These are phyloP conservation scores for Melitaea athalia DNA, from an alignment of 2,888 invertebrate genomes.

Conservation along the genomic window DNA sequence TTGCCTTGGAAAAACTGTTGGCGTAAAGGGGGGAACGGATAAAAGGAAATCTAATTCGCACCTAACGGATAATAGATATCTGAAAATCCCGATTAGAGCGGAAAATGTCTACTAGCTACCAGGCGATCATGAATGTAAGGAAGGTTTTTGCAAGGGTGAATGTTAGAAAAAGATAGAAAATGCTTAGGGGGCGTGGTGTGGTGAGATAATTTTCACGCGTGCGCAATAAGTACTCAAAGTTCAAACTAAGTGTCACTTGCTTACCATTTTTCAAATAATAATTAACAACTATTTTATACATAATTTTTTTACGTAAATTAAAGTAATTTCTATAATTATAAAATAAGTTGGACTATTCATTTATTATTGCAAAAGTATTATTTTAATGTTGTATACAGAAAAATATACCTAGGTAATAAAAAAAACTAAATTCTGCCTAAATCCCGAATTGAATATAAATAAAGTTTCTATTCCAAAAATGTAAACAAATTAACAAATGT, in stretches of 20 bases:
- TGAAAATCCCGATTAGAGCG: slow-evolving; percentile 81
- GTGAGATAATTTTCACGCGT: slow-evolving; percentile 50
- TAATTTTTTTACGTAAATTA: no score
- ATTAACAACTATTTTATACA: background rate
- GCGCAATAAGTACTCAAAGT: slow-evolving; percentile 44
- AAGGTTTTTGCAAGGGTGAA: slow-evolving; percentile 38
- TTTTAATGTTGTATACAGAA: no score
- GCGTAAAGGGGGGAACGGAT: slow-evolving; percentile 46
- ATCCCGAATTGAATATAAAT: no score
- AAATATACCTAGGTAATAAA: background rate
- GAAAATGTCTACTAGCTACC: slow-evolving; percentile 79
- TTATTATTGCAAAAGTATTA: background rate
- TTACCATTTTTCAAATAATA: background rate
- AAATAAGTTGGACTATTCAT: background rate
- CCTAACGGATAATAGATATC: slow-evolving; percentile 65
- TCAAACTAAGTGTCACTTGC: background rate
- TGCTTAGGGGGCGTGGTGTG: slow-evolving; percentile 60
- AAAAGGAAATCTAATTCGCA: slow-evolving; percentile 67
- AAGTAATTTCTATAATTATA: background rate
- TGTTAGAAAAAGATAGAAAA: slow-evolving; percentile 56
- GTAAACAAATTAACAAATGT: no score
- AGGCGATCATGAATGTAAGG: slow-evolving; percentile 55
- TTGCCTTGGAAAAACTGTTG: slow-evolving; percentile 8
- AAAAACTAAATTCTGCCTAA: no score
- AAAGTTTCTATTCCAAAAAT: no score